Evolutionary conservation across 2,113 vertebrate genomes (phyloP).

Genomic region (Hymenochirus boettgeri): DNA sequence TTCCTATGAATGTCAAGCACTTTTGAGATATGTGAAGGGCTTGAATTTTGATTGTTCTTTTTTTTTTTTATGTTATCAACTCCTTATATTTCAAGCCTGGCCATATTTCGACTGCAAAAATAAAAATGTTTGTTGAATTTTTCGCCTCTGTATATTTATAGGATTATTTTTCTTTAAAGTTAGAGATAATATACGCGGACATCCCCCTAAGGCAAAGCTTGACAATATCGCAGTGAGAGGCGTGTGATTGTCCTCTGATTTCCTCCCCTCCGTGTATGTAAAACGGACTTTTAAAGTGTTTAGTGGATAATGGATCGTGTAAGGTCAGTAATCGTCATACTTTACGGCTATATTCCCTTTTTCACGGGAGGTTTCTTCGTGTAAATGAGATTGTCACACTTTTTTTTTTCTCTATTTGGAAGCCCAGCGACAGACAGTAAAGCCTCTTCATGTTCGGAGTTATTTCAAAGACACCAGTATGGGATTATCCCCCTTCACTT

Average conservation of each 20-base stretch:
- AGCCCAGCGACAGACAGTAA: conserved; percentile 75
- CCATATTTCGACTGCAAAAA: no score
- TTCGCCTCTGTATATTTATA: no score
- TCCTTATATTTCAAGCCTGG: not conserved
- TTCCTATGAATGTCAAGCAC: conserved; percentile 61
- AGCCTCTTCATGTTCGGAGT: conserved; percentile 84
- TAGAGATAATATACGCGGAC: no score
- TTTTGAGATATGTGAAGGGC: conserved; percentile 63
- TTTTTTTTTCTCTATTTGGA: conserved; percentile 59
- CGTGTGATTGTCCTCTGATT: conserved; percentile 59
- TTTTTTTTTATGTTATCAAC: conserved; percentile 36
- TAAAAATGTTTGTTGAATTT: no score
- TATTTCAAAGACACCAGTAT: conserved; percentile 80
- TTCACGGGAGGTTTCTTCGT: conserved; percentile 73
- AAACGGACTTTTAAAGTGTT: conserved; percentile 75
- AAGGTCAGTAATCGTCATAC: conserved; percentile 69
- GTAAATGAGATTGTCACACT: conserved; percentile 80
- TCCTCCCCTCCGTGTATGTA: conserved; percentile 63
- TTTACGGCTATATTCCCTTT: conserved; percentile 70
- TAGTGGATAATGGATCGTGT: conserved; percentile 73
- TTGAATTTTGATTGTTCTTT: conserved; percentile 54
- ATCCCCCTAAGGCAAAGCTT: no score
- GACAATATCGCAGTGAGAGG: conserved; percentile 48
- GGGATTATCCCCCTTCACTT: conserved; percentile 81
- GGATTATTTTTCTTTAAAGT: no score